These are phyloP conservation scores for Nansenia antarctica DNA, from an alignment of 2,113 vertebrate genomes.

Conservation along the genomic window DNA sequence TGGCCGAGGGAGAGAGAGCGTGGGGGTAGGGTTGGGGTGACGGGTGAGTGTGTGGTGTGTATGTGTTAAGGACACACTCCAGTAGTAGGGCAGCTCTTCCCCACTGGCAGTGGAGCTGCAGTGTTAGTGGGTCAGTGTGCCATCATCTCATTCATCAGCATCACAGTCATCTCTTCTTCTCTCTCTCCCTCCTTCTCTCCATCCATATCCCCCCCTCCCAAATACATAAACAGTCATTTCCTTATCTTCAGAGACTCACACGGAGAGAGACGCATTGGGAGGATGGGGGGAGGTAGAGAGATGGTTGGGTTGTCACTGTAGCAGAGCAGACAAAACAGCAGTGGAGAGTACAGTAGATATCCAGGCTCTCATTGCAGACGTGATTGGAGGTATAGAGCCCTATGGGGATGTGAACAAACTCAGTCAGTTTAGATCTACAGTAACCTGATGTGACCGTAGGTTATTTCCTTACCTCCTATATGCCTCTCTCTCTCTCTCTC, in stretches of 20 bases:
- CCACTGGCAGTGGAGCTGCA: constrained; percentile 50
- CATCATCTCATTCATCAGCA: constrained; percentile 68
- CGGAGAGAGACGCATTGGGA: background rate
- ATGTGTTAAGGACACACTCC: constrained; percentile 17
- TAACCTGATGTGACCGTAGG: background rate
- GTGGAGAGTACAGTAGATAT: background rate
- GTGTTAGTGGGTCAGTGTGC: constrained; percentile 78
- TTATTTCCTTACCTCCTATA: no score
- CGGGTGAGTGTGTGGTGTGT: constrained; percentile 2
- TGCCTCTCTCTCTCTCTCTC: background rate
- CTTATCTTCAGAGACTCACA: background rate
- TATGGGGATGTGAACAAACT: background rate
- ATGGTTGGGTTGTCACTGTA: no score
- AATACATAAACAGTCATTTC: background rate
- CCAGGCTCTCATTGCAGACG: background rate
- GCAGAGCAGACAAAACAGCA: no score
- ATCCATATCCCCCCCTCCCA: constrained; percentile 13
- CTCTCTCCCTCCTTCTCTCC: constrained; percentile 25
- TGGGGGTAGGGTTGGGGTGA: background rate
- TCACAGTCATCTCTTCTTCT: constrained; percentile 54
- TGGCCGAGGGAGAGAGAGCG: constrained; percentile 11
- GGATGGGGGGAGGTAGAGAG: constrained; percentile 2
- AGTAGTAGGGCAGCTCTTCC: constrained; percentile 57
- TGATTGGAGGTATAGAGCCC: background rate
- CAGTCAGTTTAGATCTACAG: background rate